These are phyloP conservation scores for Idaea aversata DNA, from an alignment of 2,888 invertebrate genomes.

Conservation along the genomic window DNA sequence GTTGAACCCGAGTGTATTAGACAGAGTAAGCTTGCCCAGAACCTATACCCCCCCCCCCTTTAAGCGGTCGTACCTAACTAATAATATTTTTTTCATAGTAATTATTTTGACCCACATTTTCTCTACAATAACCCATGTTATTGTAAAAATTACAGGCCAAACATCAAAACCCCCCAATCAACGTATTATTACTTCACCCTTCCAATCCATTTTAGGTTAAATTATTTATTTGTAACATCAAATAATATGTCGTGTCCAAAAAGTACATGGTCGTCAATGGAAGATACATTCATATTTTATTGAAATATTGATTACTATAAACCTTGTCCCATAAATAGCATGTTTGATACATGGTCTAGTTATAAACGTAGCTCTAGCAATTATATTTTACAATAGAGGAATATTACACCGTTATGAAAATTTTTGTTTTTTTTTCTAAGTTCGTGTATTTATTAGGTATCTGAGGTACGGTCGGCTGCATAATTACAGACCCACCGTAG, in stretches of 20 bases:
- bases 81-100: background rate
- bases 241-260: background rate
- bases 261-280: background rate
- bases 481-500: too few relatives aligned
- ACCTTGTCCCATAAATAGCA: background rate
- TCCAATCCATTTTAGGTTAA: background rate
- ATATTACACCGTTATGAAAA: too few relatives aligned
- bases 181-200: background rate
- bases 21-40: too few relatives aligned
- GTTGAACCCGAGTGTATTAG: too few relatives aligned
- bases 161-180: background rate
- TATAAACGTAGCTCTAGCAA: background rate
- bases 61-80: too few relatives aligned
- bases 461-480: too few relatives aligned
- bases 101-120: background rate
- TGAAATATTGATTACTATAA: background rate
- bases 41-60: too few relatives aligned
- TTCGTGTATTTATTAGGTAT: too few relatives aligned
- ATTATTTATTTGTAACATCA: conserved; percentile 2
- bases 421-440: too few relatives aligned
- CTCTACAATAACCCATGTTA: background rate
- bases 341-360: background rate
- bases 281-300: background rate
- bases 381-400: too few relatives aligned
- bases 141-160: background rate